Evolutionary conservation across 2,888 invertebrate species (phyloP).

Genomic region (Catocala sponsa): DNA sequence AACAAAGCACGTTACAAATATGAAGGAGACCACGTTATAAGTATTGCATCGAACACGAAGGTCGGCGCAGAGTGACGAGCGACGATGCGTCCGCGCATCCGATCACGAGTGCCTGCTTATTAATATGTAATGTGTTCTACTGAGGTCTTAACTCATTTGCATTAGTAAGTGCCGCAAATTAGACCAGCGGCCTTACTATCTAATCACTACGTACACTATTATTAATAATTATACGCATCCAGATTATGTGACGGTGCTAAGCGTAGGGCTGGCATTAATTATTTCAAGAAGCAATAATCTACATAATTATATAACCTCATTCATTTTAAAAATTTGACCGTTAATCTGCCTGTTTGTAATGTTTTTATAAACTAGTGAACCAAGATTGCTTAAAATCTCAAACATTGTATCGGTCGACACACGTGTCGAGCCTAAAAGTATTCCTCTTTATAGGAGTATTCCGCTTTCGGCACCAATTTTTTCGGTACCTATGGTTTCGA

Average conservation of each 20-base stretch:
- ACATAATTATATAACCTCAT: no score
- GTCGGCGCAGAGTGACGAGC: slow-evolving; percentile 40
- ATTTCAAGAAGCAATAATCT: no score
- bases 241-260: slow-evolving; percentile 1
- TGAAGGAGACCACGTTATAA: slow-evolving; percentile 1
- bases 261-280: not conserved
- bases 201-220: slow-evolving; percentile 46
- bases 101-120: slow-evolving; percentile 52
- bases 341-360: no score
- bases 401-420: no score
- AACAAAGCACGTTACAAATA: slow-evolving; percentile 3
- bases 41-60: slow-evolving; percentile 40
- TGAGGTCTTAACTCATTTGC: slow-evolving; percentile 67
- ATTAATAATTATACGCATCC: slow-evolving; percentile 24
- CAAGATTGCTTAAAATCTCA: no score
- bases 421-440: no score
- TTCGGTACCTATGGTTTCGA: no score
- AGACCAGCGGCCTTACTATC: slow-evolving; percentile 68
- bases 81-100: slow-evolving; percentile 50
- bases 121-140: slow-evolving; percentile 45
- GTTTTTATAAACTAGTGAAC: no score
- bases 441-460: no score
- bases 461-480: no score
- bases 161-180: slow-evolving; percentile 65
- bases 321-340: no score